Conservation (phyloP, 2,888 invertebrate genomes). For the Eucera pruinosa region DNA sequence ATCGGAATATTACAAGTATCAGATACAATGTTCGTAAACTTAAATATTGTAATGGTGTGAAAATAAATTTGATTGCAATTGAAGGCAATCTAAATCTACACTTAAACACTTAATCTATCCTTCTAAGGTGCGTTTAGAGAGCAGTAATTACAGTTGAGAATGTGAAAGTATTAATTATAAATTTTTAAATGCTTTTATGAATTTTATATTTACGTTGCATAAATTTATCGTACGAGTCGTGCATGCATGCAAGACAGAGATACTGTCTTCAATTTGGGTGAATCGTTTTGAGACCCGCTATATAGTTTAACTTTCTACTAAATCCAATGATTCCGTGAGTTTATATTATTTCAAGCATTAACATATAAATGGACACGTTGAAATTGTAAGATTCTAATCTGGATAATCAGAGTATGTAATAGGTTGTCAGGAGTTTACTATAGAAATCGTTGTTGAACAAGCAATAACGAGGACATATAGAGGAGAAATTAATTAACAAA, state of each 20-base stretch:
- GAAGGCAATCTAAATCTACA: neutral
- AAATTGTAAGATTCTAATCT: neutral
- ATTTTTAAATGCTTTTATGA: neutral
- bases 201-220: neutral
- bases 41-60: too few species aligned
- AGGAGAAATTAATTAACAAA: neutral
- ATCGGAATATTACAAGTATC: neutral
- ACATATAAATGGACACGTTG: neutral
- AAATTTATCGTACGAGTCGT: neutral
- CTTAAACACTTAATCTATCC: neutral
- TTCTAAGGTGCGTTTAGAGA: neutral
- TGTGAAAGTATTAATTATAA: slow-evolving; percentile 8
- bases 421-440: neutral
- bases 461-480: neutral
- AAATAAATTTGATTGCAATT: neutral
- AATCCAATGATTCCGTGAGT: too few species aligned
- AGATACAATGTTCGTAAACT: too few species aligned
- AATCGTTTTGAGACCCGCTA: neutral
- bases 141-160: neutral
- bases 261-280: neutral
- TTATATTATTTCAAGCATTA: neutral
- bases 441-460: neutral
- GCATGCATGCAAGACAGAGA: too few species aligned
- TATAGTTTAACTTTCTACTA: neutral
- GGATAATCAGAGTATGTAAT: neutral